These are phyloP conservation scores for Diabrotica balteata DNA, from an alignment of 2,888 invertebrate genomes.

Conservation along the genomic window DNA sequence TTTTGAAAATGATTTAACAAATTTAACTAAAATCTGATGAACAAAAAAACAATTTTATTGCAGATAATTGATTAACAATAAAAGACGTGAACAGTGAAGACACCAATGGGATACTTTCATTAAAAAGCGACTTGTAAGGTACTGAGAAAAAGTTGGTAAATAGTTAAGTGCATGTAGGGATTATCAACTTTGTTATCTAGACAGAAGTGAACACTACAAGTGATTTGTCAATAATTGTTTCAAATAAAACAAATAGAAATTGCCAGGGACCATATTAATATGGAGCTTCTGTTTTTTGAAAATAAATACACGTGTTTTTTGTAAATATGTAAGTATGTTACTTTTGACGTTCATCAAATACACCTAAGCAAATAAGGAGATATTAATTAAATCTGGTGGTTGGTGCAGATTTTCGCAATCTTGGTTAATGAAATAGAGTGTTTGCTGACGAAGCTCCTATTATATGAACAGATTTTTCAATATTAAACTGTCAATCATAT, in stretches of 20 bases:
- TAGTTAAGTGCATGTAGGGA: conserved; percentile 35
- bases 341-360: conserved; percentile 44
- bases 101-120: too few relatives aligned
- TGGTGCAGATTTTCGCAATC: conserved; percentile 18
- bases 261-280: conserved; percentile 44
- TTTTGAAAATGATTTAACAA: too few relatives aligned
- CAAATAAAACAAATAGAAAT: conserved; percentile 57
- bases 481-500: too few relatives aligned
- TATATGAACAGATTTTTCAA: not conserved
- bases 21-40: not conserved
- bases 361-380: conserved; percentile 55
- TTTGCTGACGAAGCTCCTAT: not conserved
- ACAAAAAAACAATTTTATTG: not conserved
- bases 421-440: not conserved
- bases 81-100: too few relatives aligned
- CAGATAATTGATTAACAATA: not conserved
- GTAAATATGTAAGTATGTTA: conserved; percentile 38
- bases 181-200: conserved; percentile 54
- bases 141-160: conserved; percentile 38
- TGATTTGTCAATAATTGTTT: conserved; percentile 61
- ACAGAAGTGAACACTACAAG: conserved; percentile 57
- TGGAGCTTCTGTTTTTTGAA: conserved; percentile 44
- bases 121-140: conserved; percentile 19
- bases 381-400: conserved; percentile 53
- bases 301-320: conserved; percentile 46